Evolutionary conservation across 2,797 vertebrate genomes (phyloP), one percentile per base, ranked within the genome.

Genomic region (Mallotus villosus): DNA sequence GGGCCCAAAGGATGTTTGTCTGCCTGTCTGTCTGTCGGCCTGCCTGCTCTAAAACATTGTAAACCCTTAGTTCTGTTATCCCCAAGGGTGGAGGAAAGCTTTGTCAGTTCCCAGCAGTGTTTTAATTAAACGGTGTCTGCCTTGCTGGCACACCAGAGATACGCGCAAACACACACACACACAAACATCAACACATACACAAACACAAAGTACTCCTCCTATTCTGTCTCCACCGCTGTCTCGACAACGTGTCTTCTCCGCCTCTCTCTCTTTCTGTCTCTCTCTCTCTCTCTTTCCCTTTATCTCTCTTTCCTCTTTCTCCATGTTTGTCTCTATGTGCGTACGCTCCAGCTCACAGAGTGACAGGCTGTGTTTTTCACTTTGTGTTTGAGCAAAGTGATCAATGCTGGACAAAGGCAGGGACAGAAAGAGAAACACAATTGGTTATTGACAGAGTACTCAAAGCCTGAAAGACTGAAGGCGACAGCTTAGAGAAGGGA

Each of bases 361-460:
- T 92, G 91, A 90, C 89, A 90, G 90, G 81, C 88, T 86, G 87
- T 89, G 88, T 90, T 92, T 87, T 91, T 85, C 84, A 79, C 84
- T 84, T 81, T 64, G 80, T 90, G 90, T 90, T 89, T 91, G 89
- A 88, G 86, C 87, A 87, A 80, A 37, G 70, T 86, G 85, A 93
- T 94, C 92, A 91, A 92, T 93, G 88, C 84, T 67, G 87, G 88
- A 91, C 90, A 89, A 89, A 91, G 83, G 80, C 37, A 79, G 81
- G 34, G 60, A 22, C 72, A 64, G 84, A 88, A 79, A 82, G 81
- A 79, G 81, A 82, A 83, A 87, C 88, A 92, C 91, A 93, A 93
- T 92, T 91, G 89, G 87, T 92, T 94, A 93, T 93, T 94, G 93
- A 94, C 92, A 91, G 86, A 83, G 84, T 90, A 92, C 88, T 90